Evolutionary conservation across 2,797 vertebrate species (phyloP).

Genomic region (Urophycis tenuis): DNA sequence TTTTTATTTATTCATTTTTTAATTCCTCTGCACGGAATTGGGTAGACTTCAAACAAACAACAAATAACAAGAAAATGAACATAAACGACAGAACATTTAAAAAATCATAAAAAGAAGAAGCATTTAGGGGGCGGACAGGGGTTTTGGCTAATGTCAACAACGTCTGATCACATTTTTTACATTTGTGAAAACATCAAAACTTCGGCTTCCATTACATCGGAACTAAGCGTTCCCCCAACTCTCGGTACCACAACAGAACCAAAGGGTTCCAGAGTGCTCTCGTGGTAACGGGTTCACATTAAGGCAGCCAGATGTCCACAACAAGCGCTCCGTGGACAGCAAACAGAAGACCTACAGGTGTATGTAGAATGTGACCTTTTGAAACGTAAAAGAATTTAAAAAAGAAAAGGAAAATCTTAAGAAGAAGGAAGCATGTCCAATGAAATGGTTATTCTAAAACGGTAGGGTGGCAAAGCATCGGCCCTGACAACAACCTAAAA

Average conservation of each 20-base stretch:
- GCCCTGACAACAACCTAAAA: background rate
- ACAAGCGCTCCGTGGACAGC: background rate
- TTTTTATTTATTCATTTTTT: conserved; percentile 32
- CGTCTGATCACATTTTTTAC: background rate
- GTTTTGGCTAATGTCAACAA: background rate
- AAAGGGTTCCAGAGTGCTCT: conserved; percentile 5
- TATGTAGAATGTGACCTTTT: background rate
- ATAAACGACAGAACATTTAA: no score
- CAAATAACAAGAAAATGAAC: conserved; percentile 22
- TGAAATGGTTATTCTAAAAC: background rate
- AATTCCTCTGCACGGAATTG: background rate
- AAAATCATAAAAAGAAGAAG: background rate
- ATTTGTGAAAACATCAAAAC: background rate
- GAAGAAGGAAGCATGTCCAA: no score
- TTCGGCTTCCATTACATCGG: background rate
- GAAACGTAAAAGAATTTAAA: background rate
- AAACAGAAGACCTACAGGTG: conserved; percentile 6
- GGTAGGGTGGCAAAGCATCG: background rate
- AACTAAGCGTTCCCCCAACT: background rate
- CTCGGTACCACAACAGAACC: background rate
- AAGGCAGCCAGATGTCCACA: conserved; percentile 12
- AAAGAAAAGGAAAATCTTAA: background rate
- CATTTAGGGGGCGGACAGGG: background rate
- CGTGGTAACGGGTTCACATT: background rate
- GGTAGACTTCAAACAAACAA: background rate